Percentiles rank a stretch among this genome's conserved stretches.
Evolutionary conservation across 1,140 invertebrate species (phyloP).

Genomic region (Cydia pomonella): DNA sequence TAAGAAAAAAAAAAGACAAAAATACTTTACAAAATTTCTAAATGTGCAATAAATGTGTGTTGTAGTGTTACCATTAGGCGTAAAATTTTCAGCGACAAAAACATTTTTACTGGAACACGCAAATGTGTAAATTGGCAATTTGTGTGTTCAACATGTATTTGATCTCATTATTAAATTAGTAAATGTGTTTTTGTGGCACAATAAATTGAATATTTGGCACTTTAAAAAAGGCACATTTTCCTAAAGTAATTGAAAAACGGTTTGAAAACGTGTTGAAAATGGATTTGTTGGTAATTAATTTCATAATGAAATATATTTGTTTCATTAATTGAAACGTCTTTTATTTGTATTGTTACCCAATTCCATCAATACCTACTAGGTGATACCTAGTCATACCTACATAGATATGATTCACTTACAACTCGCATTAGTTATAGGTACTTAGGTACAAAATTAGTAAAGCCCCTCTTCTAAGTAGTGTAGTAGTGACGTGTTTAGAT

Average conservation of each 20-base stretch:
- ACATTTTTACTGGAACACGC: constrained; percentile 58
- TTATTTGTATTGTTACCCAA: constrained; percentile 46
- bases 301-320: constrained; percentile 82
- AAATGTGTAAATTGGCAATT: constrained; percentile 11
- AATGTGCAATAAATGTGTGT: constrained; percentile 82
- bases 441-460: too few species aligned
- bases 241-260: constrained; percentile 78
- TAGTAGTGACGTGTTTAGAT: too few species aligned
- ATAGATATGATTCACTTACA: too few species aligned
- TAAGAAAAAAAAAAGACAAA: constrained; percentile 78
- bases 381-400: too few species aligned
- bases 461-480: too few species aligned
- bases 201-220: constrained; percentile 77
- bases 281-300: constrained; percentile 82
- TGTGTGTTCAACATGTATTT: constrained; percentile 38
- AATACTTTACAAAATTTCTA: constrained; percentile 80
- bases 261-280: constrained; percentile 80
- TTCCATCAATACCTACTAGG: too few species aligned
- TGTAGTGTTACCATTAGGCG: constrained; percentile 80
- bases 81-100: constrained; percentile 71
- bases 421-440: too few species aligned
- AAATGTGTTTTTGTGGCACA: constrained; percentile 66
- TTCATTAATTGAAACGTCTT: constrained; percentile 73
- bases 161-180: constrained; percentile 68
- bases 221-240: constrained; percentile 79